Evolutionary conservation across 2,113 vertebrate species (phyloP), one percentile per base, ranked within the genome.

Genomic region (Thamnaconus septentrionalis): DNA sequence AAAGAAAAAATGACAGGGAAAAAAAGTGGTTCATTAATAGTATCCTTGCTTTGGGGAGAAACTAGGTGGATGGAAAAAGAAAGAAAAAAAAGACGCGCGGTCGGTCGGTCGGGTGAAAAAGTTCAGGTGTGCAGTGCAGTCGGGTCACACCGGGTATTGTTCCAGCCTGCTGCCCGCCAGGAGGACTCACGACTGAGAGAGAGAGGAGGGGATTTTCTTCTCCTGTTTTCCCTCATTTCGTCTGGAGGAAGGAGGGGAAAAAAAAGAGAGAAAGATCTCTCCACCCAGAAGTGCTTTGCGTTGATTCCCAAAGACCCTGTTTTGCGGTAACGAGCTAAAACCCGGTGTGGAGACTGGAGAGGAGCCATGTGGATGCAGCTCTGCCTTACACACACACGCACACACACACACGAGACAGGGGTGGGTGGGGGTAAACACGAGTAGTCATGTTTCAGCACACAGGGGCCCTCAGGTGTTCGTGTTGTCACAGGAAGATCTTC

Each of bases 261-360:
- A 31, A 31, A 31, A 31, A 8, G 41, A 45, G 56, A 64, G 64
- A 59, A 61, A 69, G 55, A 53, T 18, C 56, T 69, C 71, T 73
- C 74, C 72, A 75, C 70, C 64, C 74, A 66, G 4, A 48, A 60
- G 41, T 48, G 53, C 43, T 69, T 42, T 61, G 71, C 71, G 87
- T 73, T 81, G 73, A 80, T 84, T 84, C 72, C 68, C 70, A 47
- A 68, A 80, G 69, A 75, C 69, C 83, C 61, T 55, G 47, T 78
- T 73, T 69, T 57, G 18, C 18, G 75, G 79, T 74, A 80, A 87
- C 87, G 66, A 83, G 70, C 68, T 77, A 91, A 91, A 90, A 89
- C 81, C 84, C 81, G 88, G 89, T 63, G 47, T 79, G 85, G 89
- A 86, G n/a, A 60, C 81, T 88, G 88, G 90, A 91, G 74, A 65